Evolutionary conservation across 2,113 vertebrate genomes (phyloP), one percentile per base, ranked within the genome.

Genomic region (Natator depressus): DNA sequence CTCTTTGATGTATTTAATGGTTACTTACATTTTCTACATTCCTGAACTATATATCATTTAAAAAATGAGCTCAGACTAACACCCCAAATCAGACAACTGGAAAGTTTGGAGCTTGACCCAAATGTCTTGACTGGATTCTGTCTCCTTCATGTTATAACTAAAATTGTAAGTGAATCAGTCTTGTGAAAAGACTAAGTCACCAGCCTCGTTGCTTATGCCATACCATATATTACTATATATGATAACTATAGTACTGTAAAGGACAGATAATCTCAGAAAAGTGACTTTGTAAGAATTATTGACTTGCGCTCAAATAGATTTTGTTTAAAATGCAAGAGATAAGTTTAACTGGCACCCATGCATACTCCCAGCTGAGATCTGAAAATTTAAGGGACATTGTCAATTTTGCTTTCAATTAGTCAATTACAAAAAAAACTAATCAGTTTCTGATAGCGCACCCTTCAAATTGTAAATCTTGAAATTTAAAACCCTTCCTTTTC

Each of bases 371-470:
- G 65, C n/a, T 38, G 65, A 72, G 35, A 72, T 59, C 83, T 72
- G 27, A 86, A 90, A 89, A 84, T 25, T 72, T 38, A 29, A 81
- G 86, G 65, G 14, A 89, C 89, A 42, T 8, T 87, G 8, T 78
- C 35, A 31, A 10, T 78, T 84, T 72, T 81, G n/a, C 11, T 87
- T 89, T 75, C 85, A 38, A 6, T 75, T 2, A 14, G 49, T 12
- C 84, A 14, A 49, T 86, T 78, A 76, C 5, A 82, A 72, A 69
- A 51, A 6, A 38, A 1, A 0, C 9, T 42, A 53, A 22, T 42
- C 11, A 84, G 22, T 22, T n/a, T 72, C 35, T 27, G 49, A 35
- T 7, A 79, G 19, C 72, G 38, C 1, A 25, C 11, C 3, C 46
- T 57, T 3, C 20, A 6, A 20, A 27, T 82, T 62, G 24, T 20